Conservation (phyloP, 2,113 vertebrate genomes). For the Mesembrinibis cayennensis region DNA sequence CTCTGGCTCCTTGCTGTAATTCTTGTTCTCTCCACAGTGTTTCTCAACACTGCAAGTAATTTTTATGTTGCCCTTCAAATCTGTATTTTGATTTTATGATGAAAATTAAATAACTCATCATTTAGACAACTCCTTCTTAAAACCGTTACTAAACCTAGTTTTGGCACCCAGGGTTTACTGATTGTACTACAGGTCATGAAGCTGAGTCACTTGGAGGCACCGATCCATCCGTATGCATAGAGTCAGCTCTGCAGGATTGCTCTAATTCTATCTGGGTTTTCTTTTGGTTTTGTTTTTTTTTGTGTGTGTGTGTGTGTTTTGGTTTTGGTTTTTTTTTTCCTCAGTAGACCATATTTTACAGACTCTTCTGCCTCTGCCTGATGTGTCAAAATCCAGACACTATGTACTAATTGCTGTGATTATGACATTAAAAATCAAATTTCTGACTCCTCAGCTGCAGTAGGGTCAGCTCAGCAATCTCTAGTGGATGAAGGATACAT, state of each 20-base stretch:
- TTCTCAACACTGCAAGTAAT: neutral
- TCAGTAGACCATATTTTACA: neutral
- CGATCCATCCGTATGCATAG: neutral
- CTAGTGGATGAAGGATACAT: neutral
- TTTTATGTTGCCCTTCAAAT: neutral
- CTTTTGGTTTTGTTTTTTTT: neutral
- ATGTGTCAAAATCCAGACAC: neutral
- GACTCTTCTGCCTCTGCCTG: neutral
- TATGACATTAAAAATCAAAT: conserved; percentile 32
- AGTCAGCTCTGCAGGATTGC: neutral
- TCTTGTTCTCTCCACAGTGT: neutral
- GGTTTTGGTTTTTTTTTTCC: neutral
- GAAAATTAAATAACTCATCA: neutral
- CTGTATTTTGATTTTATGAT: neutral
- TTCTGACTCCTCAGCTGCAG: neutral
- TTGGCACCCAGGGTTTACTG: neutral
- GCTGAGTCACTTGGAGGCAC: neutral
- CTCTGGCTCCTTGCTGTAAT: neutral
- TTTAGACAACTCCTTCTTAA: neutral
- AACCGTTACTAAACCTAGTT: neutral
- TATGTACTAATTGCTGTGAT: conserved; percentile 39
- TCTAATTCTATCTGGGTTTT: neutral
- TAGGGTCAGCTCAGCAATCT: neutral
- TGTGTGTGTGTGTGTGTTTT: neutral
- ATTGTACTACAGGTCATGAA: neutral